These are phyloP conservation scores for Ophion obscuratus DNA, from an alignment of 2,888 invertebrate genomes.

Conservation along the genomic window DNA sequence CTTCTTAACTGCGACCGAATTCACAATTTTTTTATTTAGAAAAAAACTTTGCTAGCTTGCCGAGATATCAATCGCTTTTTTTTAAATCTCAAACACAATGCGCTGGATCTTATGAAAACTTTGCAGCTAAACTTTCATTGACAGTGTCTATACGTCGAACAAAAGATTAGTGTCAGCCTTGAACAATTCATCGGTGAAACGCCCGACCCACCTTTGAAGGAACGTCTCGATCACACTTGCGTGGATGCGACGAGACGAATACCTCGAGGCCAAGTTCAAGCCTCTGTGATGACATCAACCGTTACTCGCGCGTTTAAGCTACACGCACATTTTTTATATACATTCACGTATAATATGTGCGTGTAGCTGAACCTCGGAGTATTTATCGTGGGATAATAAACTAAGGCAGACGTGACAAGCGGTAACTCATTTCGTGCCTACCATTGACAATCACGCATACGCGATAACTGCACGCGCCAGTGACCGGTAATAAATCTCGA, in stretches of 20 bases:
- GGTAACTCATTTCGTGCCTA: neutral
- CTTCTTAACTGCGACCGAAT: no score
- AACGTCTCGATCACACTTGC: conserved; percentile 18
- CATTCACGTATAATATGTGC: conserved; percentile 1
- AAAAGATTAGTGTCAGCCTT: neutral
- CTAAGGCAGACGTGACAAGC: conserved; percentile 20
- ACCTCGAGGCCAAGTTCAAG: conserved; percentile 59
- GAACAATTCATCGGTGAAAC: neutral
- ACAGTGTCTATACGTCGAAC: neutral
- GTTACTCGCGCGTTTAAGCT: conserved; percentile 35
- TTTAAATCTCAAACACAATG: neutral
- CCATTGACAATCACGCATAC: neutral
- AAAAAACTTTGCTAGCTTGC: neutral
- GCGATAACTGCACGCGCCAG: neutral
- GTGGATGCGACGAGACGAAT: conserved; percentile 30
- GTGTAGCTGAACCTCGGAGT: neutral
- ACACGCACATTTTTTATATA: neutral
- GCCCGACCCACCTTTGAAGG: neutral
- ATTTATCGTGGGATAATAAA: neutral
- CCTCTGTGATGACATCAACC: conserved; percentile 57
- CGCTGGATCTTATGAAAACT: neutral
- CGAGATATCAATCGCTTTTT: neutral
- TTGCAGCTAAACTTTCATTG: neutral
- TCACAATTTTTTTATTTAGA: neutral
- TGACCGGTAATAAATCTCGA: neutral